These are phyloP conservation scores for Cassiopea xamachana DNA, from an alignment of 30 jellyfish, hydroid and myxozoan species.

Conservation along the genomic window DNA sequence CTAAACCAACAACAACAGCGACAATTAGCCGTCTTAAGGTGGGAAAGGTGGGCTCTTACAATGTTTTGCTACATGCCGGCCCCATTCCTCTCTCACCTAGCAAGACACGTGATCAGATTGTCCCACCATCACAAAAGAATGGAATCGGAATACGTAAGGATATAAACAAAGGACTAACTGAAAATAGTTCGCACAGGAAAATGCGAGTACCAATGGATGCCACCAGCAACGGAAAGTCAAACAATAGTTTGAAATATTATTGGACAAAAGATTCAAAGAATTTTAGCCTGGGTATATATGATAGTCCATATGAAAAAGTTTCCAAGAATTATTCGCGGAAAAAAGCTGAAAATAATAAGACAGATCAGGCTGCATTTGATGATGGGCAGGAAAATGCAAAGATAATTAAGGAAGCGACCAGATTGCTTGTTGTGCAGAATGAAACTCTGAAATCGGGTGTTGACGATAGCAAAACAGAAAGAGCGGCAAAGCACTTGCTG, in stretches of 20 bases:
- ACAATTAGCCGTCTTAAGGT: background rate
- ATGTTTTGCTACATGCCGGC: slow-evolving; percentile 72
- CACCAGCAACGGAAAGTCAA: background rate
- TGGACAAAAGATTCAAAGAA: background rate
- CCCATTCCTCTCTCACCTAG: slow-evolving; percentile 70
- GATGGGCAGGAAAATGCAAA: slow-evolving; percentile 49
- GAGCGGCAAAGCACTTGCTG: slow-evolving; percentile 31
- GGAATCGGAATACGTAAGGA: background rate
- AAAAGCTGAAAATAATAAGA: background rate
- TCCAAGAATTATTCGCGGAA: background rate
- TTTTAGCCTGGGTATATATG: background rate
- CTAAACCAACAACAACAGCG: background rate
- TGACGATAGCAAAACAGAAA: slow-evolving; percentile 6
- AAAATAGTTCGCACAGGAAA: background rate
- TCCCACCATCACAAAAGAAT: slow-evolving; percentile 31
- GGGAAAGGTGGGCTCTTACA: slow-evolving; percentile 67
- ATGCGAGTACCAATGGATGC: background rate
- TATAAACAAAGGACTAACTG: background rate
- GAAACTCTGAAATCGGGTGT: background rate
- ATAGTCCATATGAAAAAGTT: background rate
- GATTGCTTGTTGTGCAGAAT: slow-evolving; percentile 25
- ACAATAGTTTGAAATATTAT: background rate
- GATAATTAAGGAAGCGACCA: slow-evolving; percentile 47
- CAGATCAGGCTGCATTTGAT: background rate
- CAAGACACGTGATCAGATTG: slow-evolving; percentile 71